Evolutionary conservation across 2,797 vertebrate species (phyloP).

Genomic region (Yasuhikotakia modesta): DNA sequence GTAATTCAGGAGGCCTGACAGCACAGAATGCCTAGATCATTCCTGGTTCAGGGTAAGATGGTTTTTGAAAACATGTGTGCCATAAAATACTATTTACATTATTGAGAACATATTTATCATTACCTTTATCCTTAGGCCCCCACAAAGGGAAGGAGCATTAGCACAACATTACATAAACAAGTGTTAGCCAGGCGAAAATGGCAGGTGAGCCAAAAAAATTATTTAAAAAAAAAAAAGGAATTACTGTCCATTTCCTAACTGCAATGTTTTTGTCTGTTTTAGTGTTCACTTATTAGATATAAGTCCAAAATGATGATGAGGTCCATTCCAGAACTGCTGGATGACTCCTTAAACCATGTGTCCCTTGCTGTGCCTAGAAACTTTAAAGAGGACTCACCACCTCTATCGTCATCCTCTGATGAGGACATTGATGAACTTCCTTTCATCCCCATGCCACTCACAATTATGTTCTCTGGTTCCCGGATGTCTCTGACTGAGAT

Average conservation of each 20-base stretch:
- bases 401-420: constrained; percentile 90
- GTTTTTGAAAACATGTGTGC: not conserved
- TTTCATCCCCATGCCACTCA: constrained; percentile 89
- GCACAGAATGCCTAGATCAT: constrained; percentile 89
- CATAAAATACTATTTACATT: constrained; percentile 2
- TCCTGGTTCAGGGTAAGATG: constrained; percentile 93
- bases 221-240: not conserved
- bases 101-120: not conserved
- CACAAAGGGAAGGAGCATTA: constrained; percentile 86
- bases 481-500: constrained; percentile 93
- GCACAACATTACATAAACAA: constrained; percentile 87
- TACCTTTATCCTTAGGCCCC: constrained; percentile 75
- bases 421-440: constrained; percentile 93
- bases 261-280: constrained; percentile 4
- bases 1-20: constrained; percentile 85
- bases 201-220: constrained; percentile 81
- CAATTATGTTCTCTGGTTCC: constrained; percentile 88
- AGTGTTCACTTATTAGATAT: constrained; percentile 95
- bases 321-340: constrained; percentile 89
- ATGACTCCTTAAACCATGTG: constrained; percentile 85
- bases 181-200: constrained; percentile 89
- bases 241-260: not conserved
- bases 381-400: constrained; percentile 81
- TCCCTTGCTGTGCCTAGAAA: constrained; percentile 88
- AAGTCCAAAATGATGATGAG: constrained; percentile 96